These are phyloP conservation scores for Lutjanus erythropterus DNA, from an alignment of 2,113 vertebrate species.

Conservation along the genomic window DNA sequence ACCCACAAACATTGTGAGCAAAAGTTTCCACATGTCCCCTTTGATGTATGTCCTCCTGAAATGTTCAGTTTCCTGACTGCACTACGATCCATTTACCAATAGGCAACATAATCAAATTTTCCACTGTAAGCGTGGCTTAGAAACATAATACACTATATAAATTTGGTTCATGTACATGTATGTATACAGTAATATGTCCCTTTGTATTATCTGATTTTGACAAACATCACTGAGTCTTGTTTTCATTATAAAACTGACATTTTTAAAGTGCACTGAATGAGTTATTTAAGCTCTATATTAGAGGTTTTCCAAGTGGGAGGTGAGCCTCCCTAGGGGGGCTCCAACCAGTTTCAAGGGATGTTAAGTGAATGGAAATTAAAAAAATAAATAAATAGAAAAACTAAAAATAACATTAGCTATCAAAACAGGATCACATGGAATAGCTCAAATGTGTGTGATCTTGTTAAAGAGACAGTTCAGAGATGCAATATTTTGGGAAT, in stretches of 20 bases:
- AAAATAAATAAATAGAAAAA: no score
- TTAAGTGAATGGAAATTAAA: no score
- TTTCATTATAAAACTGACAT: conserved; percentile 19
- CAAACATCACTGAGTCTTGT: conserved; percentile 1
- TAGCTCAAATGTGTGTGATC: no score
- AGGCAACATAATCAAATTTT: conserved; percentile 48
- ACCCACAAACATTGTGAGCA: conserved; percentile 30
- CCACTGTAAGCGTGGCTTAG: conserved; percentile 6
- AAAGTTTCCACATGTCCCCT: background rate
- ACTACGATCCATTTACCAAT: conserved; percentile 38
- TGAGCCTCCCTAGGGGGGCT: no score
- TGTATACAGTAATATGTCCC: conserved; percentile 17
- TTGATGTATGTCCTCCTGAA: background rate
- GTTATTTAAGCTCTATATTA: conserved; percentile 14
- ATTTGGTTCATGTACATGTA: conserved; percentile 9
- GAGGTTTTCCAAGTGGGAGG: no score
- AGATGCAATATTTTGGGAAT: no score
- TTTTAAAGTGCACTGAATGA: conserved; percentile 17
- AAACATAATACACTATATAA: conserved; percentile 42
- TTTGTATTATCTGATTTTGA: conserved; percentile 38
- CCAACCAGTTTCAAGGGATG: no score
- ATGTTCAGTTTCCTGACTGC: conserved; percentile 7
- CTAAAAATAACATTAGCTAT: no score
- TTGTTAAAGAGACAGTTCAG: no score
- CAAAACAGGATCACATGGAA: no score